Evolutionary conservation across 2,797 vertebrate genomes (phyloP), one percentile per base, ranked within the genome.

Genomic region (Cossypha caffra): DNA sequence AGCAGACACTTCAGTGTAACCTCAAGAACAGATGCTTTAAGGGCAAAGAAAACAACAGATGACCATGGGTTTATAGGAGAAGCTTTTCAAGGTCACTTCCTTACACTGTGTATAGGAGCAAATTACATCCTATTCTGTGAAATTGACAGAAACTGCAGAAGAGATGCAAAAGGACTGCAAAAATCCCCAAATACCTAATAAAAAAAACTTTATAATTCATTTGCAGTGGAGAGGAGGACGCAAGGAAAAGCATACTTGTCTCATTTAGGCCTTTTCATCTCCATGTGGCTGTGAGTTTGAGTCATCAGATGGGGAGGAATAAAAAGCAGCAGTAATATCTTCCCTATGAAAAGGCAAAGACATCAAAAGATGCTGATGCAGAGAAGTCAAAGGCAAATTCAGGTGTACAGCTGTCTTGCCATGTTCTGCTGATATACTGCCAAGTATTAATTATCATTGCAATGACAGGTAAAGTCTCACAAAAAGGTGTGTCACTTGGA

Each of bases 231-330:
- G 91, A 95, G 68, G 38, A 37, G 48, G 29, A 87, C 81, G 88
- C 69, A 85, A 95, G 76, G 77, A 94, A 84, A 94, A 83, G 47
- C 57, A 40, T 94, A 54, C 94, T 97, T 95, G 85, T 66, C 73
- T 90, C 67, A 93, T 96, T 96, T 92, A 91, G 76, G 48, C 86
- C 85, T 95, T 94, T 96, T 95, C 83, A 84, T 85, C 40, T 85
- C 61, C 74, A 13, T 92, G 84, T 95, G 48, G 62, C 90, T 95
- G 63, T 83, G 91, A 93, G 72, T 87, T 86, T 95, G 95, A 96
- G 80, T 95, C 92, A 95, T 92, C 91, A 75, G 90, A 79, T 93
- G 61, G 62, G 91, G 88, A 96, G 90, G 84, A 92, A 95, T 92
- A 89, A 73, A 94, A 89, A 90, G 51, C 28, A 89, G 72, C 88